phyloP scores from a whole-genome alignment of 2,113 vertebrate species.

The Zosterops lateralis region DNA sequence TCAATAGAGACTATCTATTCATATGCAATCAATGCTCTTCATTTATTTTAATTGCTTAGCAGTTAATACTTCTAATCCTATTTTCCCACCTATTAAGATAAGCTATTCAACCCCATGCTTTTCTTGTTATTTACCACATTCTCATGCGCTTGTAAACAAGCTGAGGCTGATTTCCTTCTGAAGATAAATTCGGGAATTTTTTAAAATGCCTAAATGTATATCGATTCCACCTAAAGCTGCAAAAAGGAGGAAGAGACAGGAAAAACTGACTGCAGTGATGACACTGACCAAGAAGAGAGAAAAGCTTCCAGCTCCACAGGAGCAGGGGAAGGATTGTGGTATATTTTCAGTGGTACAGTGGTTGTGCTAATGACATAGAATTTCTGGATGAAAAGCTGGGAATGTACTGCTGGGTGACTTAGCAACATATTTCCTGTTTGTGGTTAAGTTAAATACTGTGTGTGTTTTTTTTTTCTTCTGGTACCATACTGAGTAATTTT shows the following conservation, averaged over 20 bases:
- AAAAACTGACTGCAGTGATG: background rate
- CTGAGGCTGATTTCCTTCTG: background rate
- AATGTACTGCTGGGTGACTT: background rate
- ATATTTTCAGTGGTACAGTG: background rate
- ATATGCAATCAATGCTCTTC: background rate
- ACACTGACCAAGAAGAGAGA: background rate
- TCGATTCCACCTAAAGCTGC: background rate
- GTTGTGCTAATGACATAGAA: background rate
- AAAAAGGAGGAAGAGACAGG: background rate
- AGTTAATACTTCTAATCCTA: background rate
- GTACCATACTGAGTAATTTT: background rate
- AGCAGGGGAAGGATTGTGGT: background rate
- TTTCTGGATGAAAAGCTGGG: background rate
- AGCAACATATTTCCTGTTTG: background rate
- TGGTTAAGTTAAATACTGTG: constrained; percentile 11
- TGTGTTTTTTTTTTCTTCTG: background rate
- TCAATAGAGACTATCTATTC: background rate
- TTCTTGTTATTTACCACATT: background rate
- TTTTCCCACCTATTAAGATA: background rate
- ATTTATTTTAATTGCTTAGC: background rate
- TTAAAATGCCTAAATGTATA: background rate
- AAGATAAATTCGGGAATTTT: background rate
- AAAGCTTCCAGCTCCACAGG: background rate
- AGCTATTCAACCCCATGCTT: background rate
- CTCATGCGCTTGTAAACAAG: background rate